A percentile compares a stretch with the other conserved stretches of the same genome.
Evolutionary conservation across 2,797 vertebrate species (phyloP).

Genomic region (Malacoraja senta): DNA sequence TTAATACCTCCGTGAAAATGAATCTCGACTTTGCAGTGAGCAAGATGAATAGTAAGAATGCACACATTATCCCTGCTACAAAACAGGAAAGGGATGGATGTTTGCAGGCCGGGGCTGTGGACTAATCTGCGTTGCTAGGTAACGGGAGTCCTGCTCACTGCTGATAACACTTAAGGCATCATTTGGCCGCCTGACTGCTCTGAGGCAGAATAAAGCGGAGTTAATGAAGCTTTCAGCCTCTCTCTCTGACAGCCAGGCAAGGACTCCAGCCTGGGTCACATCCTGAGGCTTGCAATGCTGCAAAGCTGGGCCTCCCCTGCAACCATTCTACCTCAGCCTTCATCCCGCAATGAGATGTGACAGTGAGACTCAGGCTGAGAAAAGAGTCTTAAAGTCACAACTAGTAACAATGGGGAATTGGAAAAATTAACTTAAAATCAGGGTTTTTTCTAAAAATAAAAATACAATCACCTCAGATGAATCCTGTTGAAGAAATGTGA

Average conservation of each 20-base stretch:
- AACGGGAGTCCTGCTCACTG: slow-evolving; percentile 75
- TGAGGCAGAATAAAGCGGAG: slow-evolving; percentile 53
- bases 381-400: neutral
- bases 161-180: slow-evolving; percentile 80
- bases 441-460: neutral
- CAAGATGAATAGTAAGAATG: slow-evolving; percentile 29
- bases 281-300: neutral
- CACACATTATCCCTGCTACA: neutral
- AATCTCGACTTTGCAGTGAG: slow-evolving; percentile 1
- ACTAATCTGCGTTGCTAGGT: slow-evolving; percentile 80
- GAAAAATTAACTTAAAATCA: neutral
- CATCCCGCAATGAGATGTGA: slow-evolving; percentile 29
- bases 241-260: slow-evolving; percentile 42
- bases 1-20: neutral
- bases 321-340: slow-evolving; percentile 22
- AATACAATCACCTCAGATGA: neutral
- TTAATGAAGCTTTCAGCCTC: slow-evolving; percentile 51
- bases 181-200: slow-evolving; percentile 65
- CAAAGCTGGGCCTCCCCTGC: neutral
- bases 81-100: slow-evolving; percentile 24
- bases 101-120: slow-evolving; percentile 46
- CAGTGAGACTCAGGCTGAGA: slow-evolving; percentile 1
- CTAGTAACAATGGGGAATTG: neutral
- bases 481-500: neutral
- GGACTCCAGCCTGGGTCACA: slow-evolving; percentile 40